phyloP scores from a whole-genome alignment of 1,140 invertebrate species.

The Drosophila pseudoobscura region DNA sequence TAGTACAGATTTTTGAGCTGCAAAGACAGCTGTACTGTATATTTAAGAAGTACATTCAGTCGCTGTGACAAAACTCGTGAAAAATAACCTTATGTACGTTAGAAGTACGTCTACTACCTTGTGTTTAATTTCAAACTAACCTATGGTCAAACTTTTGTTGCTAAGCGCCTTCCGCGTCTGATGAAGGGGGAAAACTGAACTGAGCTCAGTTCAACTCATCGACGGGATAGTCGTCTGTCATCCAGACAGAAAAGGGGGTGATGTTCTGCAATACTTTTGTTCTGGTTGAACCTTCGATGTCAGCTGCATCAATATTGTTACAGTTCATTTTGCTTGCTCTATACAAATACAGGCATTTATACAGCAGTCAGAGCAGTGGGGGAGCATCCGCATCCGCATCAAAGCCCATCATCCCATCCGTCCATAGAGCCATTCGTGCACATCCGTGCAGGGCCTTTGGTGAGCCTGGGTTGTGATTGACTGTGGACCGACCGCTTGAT shows the following conservation, averaged over 20 bases:
- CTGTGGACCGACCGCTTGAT: constrained; percentile 27
- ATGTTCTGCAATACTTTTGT: constrained; percentile 65
- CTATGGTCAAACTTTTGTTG: constrained; percentile 45
- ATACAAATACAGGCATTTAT: constrained; percentile 74
- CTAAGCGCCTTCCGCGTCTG: constrained; percentile 30
- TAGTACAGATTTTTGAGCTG: background rate
- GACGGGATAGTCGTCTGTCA: constrained; percentile 16
- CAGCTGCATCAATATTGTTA: constrained; percentile 80
- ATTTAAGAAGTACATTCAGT: too few relatives aligned
- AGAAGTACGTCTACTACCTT: too few relatives aligned
- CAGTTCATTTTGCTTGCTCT: constrained; percentile 79
- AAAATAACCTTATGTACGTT: too few relatives aligned
- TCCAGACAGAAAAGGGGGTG: constrained; percentile 38
- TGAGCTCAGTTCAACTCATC: constrained; percentile 25
- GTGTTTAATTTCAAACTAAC: constrained; percentile 36
- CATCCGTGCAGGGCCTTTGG: constrained; percentile 49
- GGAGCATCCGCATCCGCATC: background rate
- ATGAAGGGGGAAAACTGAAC: constrained; percentile 22
- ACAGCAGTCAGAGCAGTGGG: constrained; percentile 25
- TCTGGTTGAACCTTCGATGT: constrained; percentile 50
- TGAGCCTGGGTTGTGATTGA: constrained; percentile 32
- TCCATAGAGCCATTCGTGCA: constrained; percentile 30
- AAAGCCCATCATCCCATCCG: background rate
- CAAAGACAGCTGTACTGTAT: too few relatives aligned
- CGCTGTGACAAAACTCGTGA: too few relatives aligned